Percentiles rank a stretch among this genome's conserved stretches.
Evolutionary conservation across 2,888 invertebrate genomes (phyloP).

Genomic region (Tetramorium bicarinatum): DNA sequence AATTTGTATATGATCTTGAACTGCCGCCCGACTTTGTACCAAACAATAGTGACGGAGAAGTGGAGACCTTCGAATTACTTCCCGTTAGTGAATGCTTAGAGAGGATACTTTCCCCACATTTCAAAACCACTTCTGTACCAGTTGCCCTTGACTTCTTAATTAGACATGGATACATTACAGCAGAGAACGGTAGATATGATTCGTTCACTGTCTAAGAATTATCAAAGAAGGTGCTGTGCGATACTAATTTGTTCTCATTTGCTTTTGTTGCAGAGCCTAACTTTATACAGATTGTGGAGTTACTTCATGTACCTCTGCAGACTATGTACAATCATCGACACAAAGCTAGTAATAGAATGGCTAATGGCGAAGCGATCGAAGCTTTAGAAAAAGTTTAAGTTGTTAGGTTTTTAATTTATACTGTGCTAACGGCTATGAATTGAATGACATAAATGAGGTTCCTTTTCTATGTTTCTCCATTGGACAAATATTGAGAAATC

Average conservation of each 20-base stretch:
- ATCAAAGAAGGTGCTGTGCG: not conserved
- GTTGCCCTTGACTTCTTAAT: constrained; percentile 97
- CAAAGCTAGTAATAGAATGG: constrained; percentile 84
- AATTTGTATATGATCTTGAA: constrained; percentile 97
- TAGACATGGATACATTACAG: constrained; percentile 95
- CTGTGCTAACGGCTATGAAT: constrained; percentile 60
- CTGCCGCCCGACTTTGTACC: constrained; percentile 96
- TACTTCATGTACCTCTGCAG: constrained; percentile 95
- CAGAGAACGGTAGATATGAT: constrained; percentile 92
- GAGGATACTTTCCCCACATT: constrained; percentile 93
- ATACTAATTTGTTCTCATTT: constrained; percentile 24
- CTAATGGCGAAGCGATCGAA: constrained; percentile 84
- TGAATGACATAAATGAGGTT: constrained; percentile 58
- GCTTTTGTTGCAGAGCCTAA: constrained; percentile 91
- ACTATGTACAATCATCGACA: constrained; percentile 91
- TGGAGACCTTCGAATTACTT: constrained; percentile 95
- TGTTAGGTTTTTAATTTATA: constrained; percentile 71
- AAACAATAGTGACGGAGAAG: constrained; percentile 97
- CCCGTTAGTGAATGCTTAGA: constrained; percentile 94
- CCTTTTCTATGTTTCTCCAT: constrained; percentile 56
- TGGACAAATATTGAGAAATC: constrained; percentile 55
- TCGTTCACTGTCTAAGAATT: not conserved
- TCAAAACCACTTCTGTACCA: constrained; percentile 97
- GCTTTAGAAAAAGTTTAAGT: constrained; percentile 81
- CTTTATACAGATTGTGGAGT: constrained; percentile 94